Evolutionary conservation across 2,888 invertebrate genomes (phyloP), one percentile per base, ranked within the genome.

Genomic region (Epistrophe eligans): DNA sequence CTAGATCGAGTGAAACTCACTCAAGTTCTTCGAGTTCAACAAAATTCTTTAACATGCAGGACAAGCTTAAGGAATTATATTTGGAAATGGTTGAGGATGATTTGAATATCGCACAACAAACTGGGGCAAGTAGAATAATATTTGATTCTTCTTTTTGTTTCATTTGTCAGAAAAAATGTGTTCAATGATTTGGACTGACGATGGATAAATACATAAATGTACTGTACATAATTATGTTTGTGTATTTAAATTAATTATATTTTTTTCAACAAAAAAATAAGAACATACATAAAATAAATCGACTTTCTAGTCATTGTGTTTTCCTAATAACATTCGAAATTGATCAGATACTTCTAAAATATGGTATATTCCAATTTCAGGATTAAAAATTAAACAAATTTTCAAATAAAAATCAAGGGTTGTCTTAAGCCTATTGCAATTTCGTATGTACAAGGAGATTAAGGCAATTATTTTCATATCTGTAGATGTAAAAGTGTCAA

Each of bases 31-130:
- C 84, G 70, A 87, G 89, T 28, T 88, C 90, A 55, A 77, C 90
- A 55, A 90, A 91, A 88, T 92, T 91, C 89, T 91, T 93, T 66
- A 92, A 92, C 89, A 91, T 93, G 82, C 91, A 93, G 88, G 93
- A 93, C 64, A 92, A 92, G 89, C 91, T 93, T 83, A 92, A 90
- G 84, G 92, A 93, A 89, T 89, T 92, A 43, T 93, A 93, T 89
- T 88, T 92, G 79, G 91, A 93, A 88, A 87, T 93, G 89, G 88
- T 92, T 73, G 91, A 91, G 80, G 90, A 91, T 79, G 92, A 93
- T 90, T 90, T 93, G n/a, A 92, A 91, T 88, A 89, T 90, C 79
- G 91, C 93, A 88, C 90, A 91, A 85, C 92, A 93, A 89, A 91
- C 90, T 76, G 91, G 92, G 91, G 93, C 92, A 90, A 90, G 92